Base-by-base conservation (phyloP, 2,113 vertebrate genomes). In the Donacobius atricapilla region DNA sequence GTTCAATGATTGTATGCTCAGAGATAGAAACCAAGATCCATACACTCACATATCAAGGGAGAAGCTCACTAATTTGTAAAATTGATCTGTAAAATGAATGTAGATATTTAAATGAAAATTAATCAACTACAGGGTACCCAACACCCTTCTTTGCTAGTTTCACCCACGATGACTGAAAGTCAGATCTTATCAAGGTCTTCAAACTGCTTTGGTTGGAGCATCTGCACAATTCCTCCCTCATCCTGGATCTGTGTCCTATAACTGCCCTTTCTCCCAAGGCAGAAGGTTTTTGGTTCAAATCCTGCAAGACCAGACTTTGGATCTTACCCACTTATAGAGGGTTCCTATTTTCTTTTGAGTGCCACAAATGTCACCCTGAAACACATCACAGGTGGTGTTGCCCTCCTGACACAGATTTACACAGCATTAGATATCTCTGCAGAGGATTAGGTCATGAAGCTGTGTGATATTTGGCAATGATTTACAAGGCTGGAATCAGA, bases 331-430 rank as follows among this genome's bases (percentile, higher is more conserved):
- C 48, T 50, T 50, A 25, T 27, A 87, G 58, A 0, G 2, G 31
- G 82, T 48, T 64, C 61, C 56, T 45, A 25, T 45, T 84, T 83
- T 57, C 79, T 87, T 80, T 3, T 15, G n/a, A 87, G 88, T 48
- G 64, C 18, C 3, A 21, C 51, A 94, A 93, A 89, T 64, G 81
- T 94, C 92, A 91, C 81, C 72, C 82, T 87, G 93, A 94, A 96
- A 76, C 83, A 72, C 77, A 92, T 70, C 80, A 68, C 94, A 96
- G 90, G 93, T 95, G 80, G 77, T 85, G 56, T 1, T 90, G 91
- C 65, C 93, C 95, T 96, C 87, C 94, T 95, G 90, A 96, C 95
- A 94, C 90, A 97, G 95, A 96, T 96, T 94, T 93, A 79, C 83
- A 84, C 88, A 84, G 48, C 83, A 72, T 90, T 90, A 87, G 90